phyloP scores from a whole-genome alignment of 2,113 vertebrate species.

The Seriola aureovittata region DNA sequence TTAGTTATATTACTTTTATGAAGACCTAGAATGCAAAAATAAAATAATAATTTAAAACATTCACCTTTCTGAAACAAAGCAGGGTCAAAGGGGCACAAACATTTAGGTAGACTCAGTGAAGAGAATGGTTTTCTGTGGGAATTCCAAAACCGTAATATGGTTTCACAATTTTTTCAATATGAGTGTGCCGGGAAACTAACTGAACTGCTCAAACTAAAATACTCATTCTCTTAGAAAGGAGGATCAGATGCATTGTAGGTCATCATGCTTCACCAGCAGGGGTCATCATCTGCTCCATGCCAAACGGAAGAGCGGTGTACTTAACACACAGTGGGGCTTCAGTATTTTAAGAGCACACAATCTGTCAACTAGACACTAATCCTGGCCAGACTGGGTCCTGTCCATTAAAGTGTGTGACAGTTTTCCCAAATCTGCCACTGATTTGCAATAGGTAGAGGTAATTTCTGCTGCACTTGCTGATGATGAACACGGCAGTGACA shows the following conservation, averaged over 20 bases:
- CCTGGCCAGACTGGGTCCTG: neutral
- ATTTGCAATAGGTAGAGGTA: neutral
- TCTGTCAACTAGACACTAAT: constrained; percentile 1
- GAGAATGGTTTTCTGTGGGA: neutral
- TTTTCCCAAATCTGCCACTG: neutral
- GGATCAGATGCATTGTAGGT: constrained; percentile 10
- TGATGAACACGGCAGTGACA: neutral
- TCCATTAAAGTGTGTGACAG: neutral
- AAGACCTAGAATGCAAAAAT: no score
- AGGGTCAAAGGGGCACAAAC: neutral
- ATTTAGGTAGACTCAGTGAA: neutral
- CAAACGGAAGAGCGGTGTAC: constrained; percentile 1
- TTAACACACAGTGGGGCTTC: neutral
- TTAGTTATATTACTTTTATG: neutral
- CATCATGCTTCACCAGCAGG: constrained; percentile 72
- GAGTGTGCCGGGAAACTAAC: neutral
- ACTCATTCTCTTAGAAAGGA: neutral
- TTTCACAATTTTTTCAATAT: neutral
- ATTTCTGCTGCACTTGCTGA: neutral
- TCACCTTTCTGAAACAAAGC: neutral
- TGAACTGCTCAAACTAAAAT: neutral
- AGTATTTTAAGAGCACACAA: neutral
- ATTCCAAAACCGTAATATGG: neutral
- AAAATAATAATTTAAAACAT: neutral
- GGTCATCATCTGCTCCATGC: constrained; percentile 66